These are phyloP conservation scores for Eurystomus gularis DNA, from an alignment of 2,113 vertebrate species.

Conservation along the genomic window DNA sequence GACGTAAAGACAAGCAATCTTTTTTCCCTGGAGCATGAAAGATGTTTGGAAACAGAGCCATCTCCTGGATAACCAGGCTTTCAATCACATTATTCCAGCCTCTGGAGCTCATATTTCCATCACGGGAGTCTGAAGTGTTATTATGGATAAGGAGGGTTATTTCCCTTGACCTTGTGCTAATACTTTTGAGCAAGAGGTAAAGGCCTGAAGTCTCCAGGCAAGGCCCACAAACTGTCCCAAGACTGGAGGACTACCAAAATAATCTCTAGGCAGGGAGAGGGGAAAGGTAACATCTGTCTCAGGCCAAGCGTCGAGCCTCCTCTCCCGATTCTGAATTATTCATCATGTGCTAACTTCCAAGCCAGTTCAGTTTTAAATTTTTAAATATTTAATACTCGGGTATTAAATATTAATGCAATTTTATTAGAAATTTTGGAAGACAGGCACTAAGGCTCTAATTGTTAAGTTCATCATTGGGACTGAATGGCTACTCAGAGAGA, in stretches of 20 bases:
- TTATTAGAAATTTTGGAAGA: slow-evolving; percentile 76
- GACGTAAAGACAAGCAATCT: background rate
- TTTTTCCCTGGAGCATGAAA: slow-evolving; percentile 16
- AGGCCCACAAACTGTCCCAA: background rate
- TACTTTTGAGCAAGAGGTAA: background rate
- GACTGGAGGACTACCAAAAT: background rate
- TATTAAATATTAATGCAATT: slow-evolving; percentile 80
- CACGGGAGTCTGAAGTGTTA: background rate
- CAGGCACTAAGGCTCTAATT: slow-evolving; percentile 39
- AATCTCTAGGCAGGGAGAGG: background rate
- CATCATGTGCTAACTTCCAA: slow-evolving; percentile 67
- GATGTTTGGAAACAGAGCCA: slow-evolving; percentile 64
- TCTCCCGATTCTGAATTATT: slow-evolving; percentile 73
- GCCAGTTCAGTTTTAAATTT: slow-evolving; percentile 76
- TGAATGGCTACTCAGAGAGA: background rate
- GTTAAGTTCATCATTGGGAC: slow-evolving; percentile 46
- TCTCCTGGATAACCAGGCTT: slow-evolving; percentile 55
- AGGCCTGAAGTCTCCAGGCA: background rate
- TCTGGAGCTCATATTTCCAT: background rate
- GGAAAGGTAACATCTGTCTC: slow-evolving; percentile 1
- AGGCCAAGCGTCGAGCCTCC: background rate
- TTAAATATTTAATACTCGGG: slow-evolving; percentile 81
- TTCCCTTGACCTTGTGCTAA: background rate
- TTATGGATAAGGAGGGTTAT: background rate
- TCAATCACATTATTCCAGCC: slow-evolving; percentile 18